Evolutionary conservation across 1,140 invertebrate genomes (phyloP), one percentile per base, ranked within the genome.

Genomic region (Lanistes nyassanus): DNA sequence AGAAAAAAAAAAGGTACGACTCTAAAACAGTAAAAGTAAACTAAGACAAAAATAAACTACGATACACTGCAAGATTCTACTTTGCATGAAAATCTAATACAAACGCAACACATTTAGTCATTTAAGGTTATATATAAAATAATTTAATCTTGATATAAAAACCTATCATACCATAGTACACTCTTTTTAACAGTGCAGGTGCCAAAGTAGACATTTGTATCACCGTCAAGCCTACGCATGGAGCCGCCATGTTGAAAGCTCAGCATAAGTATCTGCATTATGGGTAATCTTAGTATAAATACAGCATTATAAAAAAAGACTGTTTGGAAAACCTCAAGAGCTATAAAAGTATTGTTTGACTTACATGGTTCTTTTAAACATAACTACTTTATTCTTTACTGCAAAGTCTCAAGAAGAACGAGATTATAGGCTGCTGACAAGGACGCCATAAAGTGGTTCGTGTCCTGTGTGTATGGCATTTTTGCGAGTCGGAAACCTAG

Each of bases 231-330:
- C 70, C 70, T 55, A 72, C 70, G 70, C 70, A 72, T 60, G 70
- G 70, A 72, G 60, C 70, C 70, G 70, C 70, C 70, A 72, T 72
- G 60, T 72, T 72, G 70, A 72, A 60, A 72, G 55, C 70, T 58
- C 70, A 72, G 70, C 51, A 72, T 62, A 71, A 56, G 60, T 42
- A 60, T 34, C 29, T 31, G 70, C 70, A 72, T 62, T 58, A 26
- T 72, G 70, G 70, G 70, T 72, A 69, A 69, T 39, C 39, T 4
- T 47, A 60, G 56, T 53, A 29, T 21, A 53, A 34, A 0, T 56
- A 70, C 6, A 39, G 39, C 11, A 16, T 0, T 66, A 42, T 42
- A 66, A 66, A 66, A 9, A 39, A 34, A 39, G 42, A n/a, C 2
- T 29, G 31, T 53, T 69, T 31, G 26, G 29, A 4, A 39, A 29